Base-by-base conservation (phyloP, 1,140 invertebrate genomes). In the Drosophila nigromelanica region DNA sequence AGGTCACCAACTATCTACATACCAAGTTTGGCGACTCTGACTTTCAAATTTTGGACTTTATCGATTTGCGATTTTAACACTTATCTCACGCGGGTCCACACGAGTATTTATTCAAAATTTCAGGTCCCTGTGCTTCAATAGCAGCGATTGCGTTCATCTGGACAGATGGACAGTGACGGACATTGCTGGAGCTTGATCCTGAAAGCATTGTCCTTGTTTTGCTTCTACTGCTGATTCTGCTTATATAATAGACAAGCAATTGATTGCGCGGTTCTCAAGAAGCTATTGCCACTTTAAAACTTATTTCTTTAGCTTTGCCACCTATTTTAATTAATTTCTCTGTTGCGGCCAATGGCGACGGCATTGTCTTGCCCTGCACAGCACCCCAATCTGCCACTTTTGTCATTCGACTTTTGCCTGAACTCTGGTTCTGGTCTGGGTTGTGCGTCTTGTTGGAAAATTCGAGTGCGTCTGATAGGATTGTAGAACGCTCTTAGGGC, bases 401-500 rank as follows among this genome's bases (percentile, higher is more conserved):
- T 42, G 14, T 35, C 6, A 7, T 27, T 50, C 30, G n/a, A 35
- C 15, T 18, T 50, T 11, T 6, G 12, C 37, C 18, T 11, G 50
- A 54, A 69, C 54, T 66, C 55, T 63, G 56, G 59, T 52, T 35
- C 14, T 45, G 62, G 6, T 42, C 30, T 33, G 27, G 33, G 33
- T 50, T 50, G 27, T 43, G 5, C 43, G 8, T 50, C 11, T 21
- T 35, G 55, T 14, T 43, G 11, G 30, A 71, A 47, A 69, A 33
- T 43, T 35, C 64, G 35, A 39, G 30, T 37, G 33, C 54, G 47
- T 47, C 50, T 58, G 69, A 71, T 80, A 86, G 80, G 74, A 58
- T 63, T 71, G 77, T 80, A 64, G 72, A 45, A 56, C 61, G 61
- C 50, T 77, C 81, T 80, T 80, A 62, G 78, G 71, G 24, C 75